phyloP scores from a whole-genome alignment of 2,113 vertebrate species.

The Mobula birostris region DNA sequence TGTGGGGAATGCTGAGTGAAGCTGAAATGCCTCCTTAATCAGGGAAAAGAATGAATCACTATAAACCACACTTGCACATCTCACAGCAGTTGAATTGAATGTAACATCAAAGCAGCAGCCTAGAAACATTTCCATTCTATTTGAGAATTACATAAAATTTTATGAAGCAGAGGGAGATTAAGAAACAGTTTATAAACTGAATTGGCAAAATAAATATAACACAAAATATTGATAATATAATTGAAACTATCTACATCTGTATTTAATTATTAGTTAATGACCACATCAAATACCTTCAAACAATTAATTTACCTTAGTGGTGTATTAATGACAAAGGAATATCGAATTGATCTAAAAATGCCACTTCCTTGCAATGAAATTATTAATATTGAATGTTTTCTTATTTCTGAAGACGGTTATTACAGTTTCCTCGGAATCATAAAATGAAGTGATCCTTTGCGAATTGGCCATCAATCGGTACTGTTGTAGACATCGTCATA shows the following conservation, averaged over 20 bases:
- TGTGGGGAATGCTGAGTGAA: background rate
- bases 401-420: background rate
- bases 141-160: background rate
- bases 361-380: background rate
- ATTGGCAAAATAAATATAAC: background rate
- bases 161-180: background rate
- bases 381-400: background rate
- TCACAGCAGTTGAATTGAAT: background rate
- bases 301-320: background rate
- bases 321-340: background rate
- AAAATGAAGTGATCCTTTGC: background rate
- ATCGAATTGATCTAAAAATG: constrained; percentile 1
- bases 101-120: background rate
- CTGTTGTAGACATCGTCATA: background rate
- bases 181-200: background rate
- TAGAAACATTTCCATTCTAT: background rate
- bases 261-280: background rate
- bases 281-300: background rate
- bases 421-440: background rate
- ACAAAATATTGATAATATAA: background rate
- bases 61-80: background rate
- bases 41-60: background rate
- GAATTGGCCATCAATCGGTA: background rate
- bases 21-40: background rate
- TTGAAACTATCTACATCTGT: background rate